Evolutionary conservation across 2,888 invertebrate genomes (phyloP), one percentile per base, ranked within the genome.

Genomic region (Lamellibrachia columna): DNA sequence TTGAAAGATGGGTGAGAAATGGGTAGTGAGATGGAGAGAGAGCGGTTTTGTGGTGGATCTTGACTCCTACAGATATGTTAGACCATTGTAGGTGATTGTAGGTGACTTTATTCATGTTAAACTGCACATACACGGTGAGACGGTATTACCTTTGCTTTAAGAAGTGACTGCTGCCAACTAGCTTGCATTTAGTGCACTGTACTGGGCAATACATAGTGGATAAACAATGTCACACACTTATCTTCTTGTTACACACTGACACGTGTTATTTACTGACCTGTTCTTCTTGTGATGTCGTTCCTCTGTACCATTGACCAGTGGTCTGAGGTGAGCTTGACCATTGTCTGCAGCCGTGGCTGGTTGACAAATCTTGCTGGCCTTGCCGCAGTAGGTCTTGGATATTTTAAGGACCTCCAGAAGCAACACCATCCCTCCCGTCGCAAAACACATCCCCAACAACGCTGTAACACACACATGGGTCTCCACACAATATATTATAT

Each of bases 341-440:
- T 75, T 75, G 75, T 75, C 75, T 15, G 15, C 75, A 4, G 75
- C 75, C 75, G 22, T n/a, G n/a, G 75, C 2, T 15, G 22, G n/a
- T 22, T n/a, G n/a, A 22, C 75, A 75, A 4, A n/a, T 6, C 75
- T 75, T 75, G 22, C 75, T 22, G 15, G 22, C 75, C 75, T 75
- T 75, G 22, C 75, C 75, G 53, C 95, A 91, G 93, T 95, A 95
- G 7, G 94, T 91, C 93, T 94, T 93, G 7, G 95, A 40, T 9
- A 94, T 91, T 60, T 95, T 95, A 52, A 94, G 91, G 8, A 93
- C 95, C 92, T 95, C 95, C 91, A 95, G 93, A 8, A 95, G 22
- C 22, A 95, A 92, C 7, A 95, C 94, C 22, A 93, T 90, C 1
- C 93, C 22, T n/a, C 94, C 94, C 9, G 94, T 93, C 8, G 95